Evolutionary conservation across 2,113 vertebrate species (phyloP).

Genomic region (Vulpes lagopus): DNA sequence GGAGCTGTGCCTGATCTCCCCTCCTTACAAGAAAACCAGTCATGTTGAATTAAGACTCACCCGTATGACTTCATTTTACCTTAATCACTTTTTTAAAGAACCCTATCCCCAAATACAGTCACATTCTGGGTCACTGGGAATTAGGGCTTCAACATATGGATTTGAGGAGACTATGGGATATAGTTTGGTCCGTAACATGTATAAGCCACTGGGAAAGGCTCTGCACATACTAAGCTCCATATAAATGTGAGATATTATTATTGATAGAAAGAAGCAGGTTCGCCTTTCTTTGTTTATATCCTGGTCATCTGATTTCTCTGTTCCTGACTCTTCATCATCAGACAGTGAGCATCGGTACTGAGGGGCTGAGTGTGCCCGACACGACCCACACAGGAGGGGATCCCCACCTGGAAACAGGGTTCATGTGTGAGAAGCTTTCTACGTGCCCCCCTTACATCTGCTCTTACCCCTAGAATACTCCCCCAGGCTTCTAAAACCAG

Average conservation of each 20-base stretch:
- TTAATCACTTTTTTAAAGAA: background rate
- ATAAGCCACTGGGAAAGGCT: background rate
- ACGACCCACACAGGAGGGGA: background rate
- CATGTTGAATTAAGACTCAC: background rate
- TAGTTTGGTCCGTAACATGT: fast-evolving
- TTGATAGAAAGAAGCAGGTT: background rate
- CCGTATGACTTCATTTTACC: background rate
- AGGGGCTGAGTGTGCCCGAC: background rate
- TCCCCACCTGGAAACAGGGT: background rate
- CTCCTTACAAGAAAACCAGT: background rate
- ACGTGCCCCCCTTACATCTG: too few species aligned
- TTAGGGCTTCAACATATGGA: background rate
- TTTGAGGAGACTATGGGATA: background rate
- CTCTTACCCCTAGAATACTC: background rate
- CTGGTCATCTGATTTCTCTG: background rate
- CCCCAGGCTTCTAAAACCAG: background rate
- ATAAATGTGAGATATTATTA: background rate
- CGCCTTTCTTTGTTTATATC: background rate
- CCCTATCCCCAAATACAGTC: background rate
- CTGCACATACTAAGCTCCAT: background rate
- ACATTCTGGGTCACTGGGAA: background rate
- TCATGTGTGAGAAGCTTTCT: background rate
- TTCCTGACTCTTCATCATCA: background rate
- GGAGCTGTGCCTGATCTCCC: background rate
- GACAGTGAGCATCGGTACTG: background rate